A percentile compares a stretch with the other conserved stretches of the same genome.
phyloP scores from a whole-genome alignment of 2,888 invertebrate species.

The Agrenia bidenticulata region DNA sequence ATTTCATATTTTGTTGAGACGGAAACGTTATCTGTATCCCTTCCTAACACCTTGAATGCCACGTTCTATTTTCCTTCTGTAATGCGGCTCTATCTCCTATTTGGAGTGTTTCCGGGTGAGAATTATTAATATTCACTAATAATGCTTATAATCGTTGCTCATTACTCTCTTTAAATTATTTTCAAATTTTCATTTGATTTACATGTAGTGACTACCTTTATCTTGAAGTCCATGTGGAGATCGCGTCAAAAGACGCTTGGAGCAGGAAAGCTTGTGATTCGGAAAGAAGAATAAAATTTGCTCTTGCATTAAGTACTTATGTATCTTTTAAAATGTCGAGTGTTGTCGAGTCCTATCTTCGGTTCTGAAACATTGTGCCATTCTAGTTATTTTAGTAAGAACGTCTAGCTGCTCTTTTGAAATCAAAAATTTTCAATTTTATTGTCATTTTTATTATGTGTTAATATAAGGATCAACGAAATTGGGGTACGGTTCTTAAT shows the following conservation, averaged over 20 bases:
- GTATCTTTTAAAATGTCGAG: no score
- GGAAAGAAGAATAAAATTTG: not conserved
- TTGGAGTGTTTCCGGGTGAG: conserved; percentile 72
- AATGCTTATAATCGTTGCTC: conserved; percentile 9
- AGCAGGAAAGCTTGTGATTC: not conserved
- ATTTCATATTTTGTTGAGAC: conserved; percentile 89
- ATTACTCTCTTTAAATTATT: not conserved
- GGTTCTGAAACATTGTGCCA: no score
- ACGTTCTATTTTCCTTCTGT: conserved; percentile 81
- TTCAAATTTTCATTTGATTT: not conserved
- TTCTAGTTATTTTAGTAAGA: no score
- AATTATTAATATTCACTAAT: conserved; percentile 20
- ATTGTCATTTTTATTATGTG: no score
- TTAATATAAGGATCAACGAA: no score
- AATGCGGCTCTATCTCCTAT: conserved; percentile 73
- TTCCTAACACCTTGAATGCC: conserved; percentile 85
- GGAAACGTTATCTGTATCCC: conserved; percentile 67
- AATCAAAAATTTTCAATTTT: no score
- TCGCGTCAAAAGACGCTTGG: not conserved
- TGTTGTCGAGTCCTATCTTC: no score
- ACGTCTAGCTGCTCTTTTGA: no score
- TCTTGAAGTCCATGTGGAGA: conserved; percentile 17
- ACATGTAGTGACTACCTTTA: conserved; percentile 12
- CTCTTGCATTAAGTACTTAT: no score
- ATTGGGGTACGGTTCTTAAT: no score